phyloP scores from a whole-genome alignment of 1,140 invertebrate genomes.

The Pinna nobilis region DNA sequence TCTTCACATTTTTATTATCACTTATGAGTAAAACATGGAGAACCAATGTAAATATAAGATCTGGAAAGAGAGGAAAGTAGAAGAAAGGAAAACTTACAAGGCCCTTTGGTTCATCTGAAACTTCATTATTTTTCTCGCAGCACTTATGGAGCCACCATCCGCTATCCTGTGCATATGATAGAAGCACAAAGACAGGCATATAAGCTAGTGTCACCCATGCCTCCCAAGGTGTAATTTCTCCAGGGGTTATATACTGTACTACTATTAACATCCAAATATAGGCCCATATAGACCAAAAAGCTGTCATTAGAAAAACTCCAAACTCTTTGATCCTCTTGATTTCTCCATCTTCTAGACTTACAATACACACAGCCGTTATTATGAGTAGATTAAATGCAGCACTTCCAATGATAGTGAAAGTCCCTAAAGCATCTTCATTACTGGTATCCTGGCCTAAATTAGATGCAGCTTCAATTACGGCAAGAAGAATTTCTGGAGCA shows the following conservation, averaged over 20 bases:
- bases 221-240: constrained; percentile 77
- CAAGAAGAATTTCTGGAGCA: constrained; percentile 77
- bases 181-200: constrained; percentile 77
- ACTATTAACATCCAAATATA: constrained; percentile 76
- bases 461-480: constrained; percentile 74
- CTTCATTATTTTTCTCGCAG: constrained; percentile 9
- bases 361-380: constrained; percentile 73
- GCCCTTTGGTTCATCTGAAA: neutral
- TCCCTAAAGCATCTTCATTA: constrained; percentile 72
- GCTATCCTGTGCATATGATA: constrained; percentile 65
- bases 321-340: constrained; percentile 73
- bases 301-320: constrained; percentile 75
- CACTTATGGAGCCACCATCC: constrained; percentile 61
- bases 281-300: constrained; percentile 76
- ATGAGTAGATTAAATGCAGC: constrained; percentile 77
- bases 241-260: constrained; percentile 59
- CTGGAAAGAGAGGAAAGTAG: too few species aligned
- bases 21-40: too few species aligned
- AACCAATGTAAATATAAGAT: too few species aligned
- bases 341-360: constrained; percentile 58
- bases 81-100: too few species aligned
- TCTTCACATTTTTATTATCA: too few species aligned
- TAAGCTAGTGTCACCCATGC: constrained; percentile 79
- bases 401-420: constrained; percentile 76
- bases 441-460: constrained; percentile 55